phyloP scores from a whole-genome alignment of 1,140 invertebrate species.

The Drosophila rufa region DNA sequence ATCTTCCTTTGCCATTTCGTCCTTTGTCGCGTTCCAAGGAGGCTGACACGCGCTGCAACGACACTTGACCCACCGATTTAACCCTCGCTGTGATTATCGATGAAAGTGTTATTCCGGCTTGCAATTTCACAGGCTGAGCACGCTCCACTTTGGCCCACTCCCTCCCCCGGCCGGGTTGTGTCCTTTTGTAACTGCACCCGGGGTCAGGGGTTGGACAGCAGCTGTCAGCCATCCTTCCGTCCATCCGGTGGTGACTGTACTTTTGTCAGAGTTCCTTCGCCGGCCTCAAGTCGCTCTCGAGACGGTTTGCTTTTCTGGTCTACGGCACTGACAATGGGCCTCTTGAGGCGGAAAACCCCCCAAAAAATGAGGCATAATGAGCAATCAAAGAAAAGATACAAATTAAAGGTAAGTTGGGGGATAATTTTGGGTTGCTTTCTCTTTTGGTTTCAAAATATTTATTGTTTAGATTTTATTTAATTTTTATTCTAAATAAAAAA shows the following conservation, averaged over 20 bases:
- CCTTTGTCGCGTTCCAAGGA: conserved; percentile 6
- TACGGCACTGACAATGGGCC: conserved; percentile 35
- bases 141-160: conserved; percentile 26
- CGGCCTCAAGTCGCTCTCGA: conserved; percentile 43
- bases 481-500: not conserved
- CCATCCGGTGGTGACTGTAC: conserved; percentile 28
- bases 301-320: conserved; percentile 45
- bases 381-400: not conserved
- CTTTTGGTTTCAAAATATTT: not conserved
- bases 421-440: not conserved
- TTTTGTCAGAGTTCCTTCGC: conserved; percentile 11
- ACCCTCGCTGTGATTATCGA: conserved; percentile 68
- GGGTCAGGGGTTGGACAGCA: conserved; percentile 12
- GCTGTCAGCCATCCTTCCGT: not conserved
- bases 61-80: conserved; percentile 64
- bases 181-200: conserved; percentile 16
- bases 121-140: conserved; percentile 27
- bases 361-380: conserved; percentile 19
- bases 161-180: not conserved
- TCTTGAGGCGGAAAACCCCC: conserved; percentile 12
- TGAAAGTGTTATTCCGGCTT: conserved; percentile 42
- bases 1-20: too few species aligned
- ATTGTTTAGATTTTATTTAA: not conserved
- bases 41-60: conserved; percentile 35
- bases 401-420: not conserved